Evolutionary conservation across 2,888 invertebrate species (phyloP).

Genomic region (Drosophila anomelani): DNA sequence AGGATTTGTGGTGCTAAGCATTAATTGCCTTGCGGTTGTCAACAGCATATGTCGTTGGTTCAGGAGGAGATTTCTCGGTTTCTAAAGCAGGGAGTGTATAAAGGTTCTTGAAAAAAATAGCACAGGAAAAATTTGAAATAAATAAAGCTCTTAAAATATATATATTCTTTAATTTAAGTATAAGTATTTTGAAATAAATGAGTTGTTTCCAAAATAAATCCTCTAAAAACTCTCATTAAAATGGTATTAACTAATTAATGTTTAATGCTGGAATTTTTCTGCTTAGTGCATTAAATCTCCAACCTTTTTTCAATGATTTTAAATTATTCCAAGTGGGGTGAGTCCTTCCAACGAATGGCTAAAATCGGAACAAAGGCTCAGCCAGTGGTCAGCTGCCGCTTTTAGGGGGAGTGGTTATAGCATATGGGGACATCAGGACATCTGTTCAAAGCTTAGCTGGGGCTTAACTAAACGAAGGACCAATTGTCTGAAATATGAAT

Average conservation of each 20-base stretch:
- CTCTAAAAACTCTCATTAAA: too few relatives aligned
- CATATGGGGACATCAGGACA: slow-evolving; percentile 36
- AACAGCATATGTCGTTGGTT: slow-evolving; percentile 46
- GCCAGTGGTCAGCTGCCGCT: slow-evolving; percentile 35
- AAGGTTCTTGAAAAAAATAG: neutral
- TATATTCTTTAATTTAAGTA: neutral
- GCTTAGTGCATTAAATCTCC: slow-evolving; percentile 4
- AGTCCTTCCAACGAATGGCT: slow-evolving; percentile 2
- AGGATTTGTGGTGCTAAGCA: slow-evolving; percentile 76
- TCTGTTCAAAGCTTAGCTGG: slow-evolving; percentile 61
- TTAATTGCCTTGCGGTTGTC: slow-evolving; percentile 77
- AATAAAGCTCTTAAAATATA: neutral
- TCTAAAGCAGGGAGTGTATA: neutral
- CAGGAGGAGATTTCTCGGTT: slow-evolving; percentile 3
- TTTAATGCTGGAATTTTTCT: neutral
- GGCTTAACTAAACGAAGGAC: slow-evolving; percentile 54
- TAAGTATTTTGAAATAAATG: neutral
- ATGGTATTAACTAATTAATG: too few relatives aligned
- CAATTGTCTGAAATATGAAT: slow-evolving; percentile 59
- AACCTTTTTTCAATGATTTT: neutral
- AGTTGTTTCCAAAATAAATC: neutral
- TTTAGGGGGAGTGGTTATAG: neutral
- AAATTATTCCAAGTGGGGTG: slow-evolving; percentile 1
- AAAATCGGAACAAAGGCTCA: slow-evolving; percentile 24
- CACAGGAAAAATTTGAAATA: neutral